These are phyloP conservation scores for Theonella swinhoei DNA, from an alignment of 37 sponge, comb jelly and placozoan genomes.

Conservation along the genomic window DNA sequence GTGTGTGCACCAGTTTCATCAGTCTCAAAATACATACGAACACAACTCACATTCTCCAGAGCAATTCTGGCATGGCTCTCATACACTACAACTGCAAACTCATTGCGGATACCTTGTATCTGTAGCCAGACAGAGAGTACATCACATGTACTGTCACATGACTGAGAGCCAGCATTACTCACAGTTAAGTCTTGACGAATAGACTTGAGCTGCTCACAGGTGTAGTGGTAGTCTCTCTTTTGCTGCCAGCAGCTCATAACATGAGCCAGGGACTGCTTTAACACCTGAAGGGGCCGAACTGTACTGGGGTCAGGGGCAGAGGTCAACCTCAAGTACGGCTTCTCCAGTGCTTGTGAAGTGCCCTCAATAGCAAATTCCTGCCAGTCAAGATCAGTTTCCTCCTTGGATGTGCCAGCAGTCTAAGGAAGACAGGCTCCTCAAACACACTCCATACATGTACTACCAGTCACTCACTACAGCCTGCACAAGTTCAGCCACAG, in stretches of 20 bases:
- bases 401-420: conserved; percentile 27
- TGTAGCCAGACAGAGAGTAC: conserved; percentile 3
- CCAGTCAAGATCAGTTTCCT: conserved; percentile 64
- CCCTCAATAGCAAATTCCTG: conserved; percentile 71
- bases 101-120: conserved; percentile 90
- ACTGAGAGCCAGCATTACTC: background rate
- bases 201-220: conserved; percentile 98
- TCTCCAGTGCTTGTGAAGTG: conserved; percentile 88
- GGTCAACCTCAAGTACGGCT: conserved; percentile 96
- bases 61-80: conserved; percentile 97
- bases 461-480: conserved; percentile 30
- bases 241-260: conserved; percentile 72
- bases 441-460: background rate
- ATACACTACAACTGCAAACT: conserved; percentile 94
- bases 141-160: background rate
- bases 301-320: conserved; percentile 90
- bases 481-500: conserved; percentile 58
- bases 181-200: conserved; percentile 97
- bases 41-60: conserved; percentile 78
- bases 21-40: conserved; percentile 12
- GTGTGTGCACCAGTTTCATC: background rate
- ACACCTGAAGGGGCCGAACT: conserved; percentile 80
- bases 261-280: conserved; percentile 69
- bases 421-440: background rate
- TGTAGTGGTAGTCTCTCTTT: conserved; percentile 75